Base-by-base conservation (phyloP, 2,797 vertebrate genomes). In the Lagorchestes hirsutus region DNA sequence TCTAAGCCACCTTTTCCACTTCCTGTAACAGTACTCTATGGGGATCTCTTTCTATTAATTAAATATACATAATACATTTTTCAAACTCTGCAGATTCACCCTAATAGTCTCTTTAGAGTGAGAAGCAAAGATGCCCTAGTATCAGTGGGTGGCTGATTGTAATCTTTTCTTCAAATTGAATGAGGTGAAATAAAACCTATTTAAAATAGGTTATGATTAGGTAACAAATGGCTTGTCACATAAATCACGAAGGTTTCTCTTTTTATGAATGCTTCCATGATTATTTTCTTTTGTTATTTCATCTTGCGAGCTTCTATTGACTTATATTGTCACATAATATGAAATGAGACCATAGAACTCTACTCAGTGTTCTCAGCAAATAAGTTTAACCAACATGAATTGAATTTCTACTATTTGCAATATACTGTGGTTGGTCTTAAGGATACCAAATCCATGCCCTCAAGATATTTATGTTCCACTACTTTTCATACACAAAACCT, bases 1-100 rank as follows among this genome's bases (percentile, higher is more conserved):
- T 52, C 52, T 9, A 52, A 52, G 52, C 52, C 52, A 52, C 52
- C 5, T 52, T 52, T 52, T 52, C 52, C 52, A 52, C 52, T 52
- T 52, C 52, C 52, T 52, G 52, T 52, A 52, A 52, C 6, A 52
- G 52, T 52, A 52, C 52, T 52, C 0, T 2, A 52, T 52, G 52
- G 55, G 55, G 1, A 92, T 27, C 40, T 28, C 16, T 97, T 11
- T 96, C 91, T 57, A 91, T 96, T 91, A 96, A 27, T 91, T 97
- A 90, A 67, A 96, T n/a, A 40, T 90, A 40, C 50, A 34, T 90
- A 92, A 90, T 1, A 12, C 82, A 52, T 93, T 67, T 90, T 46
- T 10, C 52, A 54, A 55, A 55, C 50, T 90, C 62, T 92, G 67
- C 54, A 91, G 93, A 54, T 87, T 96, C 52, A 46, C 50, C n/a